Base-by-base conservation (phyloP, 30 jellyfish, hydroid and myxozoan species). In the Aurelia sp. region DNA sequence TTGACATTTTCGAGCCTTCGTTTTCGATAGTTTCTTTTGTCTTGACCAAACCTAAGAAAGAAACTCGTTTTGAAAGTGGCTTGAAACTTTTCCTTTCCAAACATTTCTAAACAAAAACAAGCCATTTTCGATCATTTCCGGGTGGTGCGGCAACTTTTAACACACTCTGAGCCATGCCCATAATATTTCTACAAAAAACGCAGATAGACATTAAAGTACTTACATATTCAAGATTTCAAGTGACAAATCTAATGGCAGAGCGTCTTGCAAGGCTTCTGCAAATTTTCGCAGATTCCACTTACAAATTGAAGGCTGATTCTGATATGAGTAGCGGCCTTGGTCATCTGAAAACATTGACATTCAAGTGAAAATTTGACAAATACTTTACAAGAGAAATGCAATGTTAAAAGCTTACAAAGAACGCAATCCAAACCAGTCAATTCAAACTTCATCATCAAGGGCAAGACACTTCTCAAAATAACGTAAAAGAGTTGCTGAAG, bases 261-360 rank as follows among this genome's bases (percentile, higher is more conserved):
- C 97, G 22, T 75, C 97, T 65, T 85, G 86, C 57, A 95, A 58
- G 44, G 99, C 99, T 66, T 95, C 99, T 0, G 97, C 99, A 18
- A 95, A 67, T 68, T 95, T 95, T 69, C 52, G 17, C 57, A 85
- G 70, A 80, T 95, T 95, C 99, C 99, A 95, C 59, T 95, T 95
- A 89, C 99, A 95, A 4, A 95, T 90, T 47, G 92, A 88, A 2
- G 99, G 99, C 71, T 95, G 99, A 64, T 95, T 95, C 63, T 86
- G 87, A 63, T 95, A 95, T 5, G 97, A 74, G 66, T 95, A 95
- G 22, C 99, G 91, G 48, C 97, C 99, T 67, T 90, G 96, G 87
- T 90, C 94, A 70, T 95, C 99, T 95, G 57, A 62, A 85, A 1
- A 44, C 50, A 35, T 0, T 1, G 9, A 44, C 55, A 44, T 8